Base-by-base conservation (phyloP, 2,888 invertebrate species). In the Tipula lateralis region DNA sequence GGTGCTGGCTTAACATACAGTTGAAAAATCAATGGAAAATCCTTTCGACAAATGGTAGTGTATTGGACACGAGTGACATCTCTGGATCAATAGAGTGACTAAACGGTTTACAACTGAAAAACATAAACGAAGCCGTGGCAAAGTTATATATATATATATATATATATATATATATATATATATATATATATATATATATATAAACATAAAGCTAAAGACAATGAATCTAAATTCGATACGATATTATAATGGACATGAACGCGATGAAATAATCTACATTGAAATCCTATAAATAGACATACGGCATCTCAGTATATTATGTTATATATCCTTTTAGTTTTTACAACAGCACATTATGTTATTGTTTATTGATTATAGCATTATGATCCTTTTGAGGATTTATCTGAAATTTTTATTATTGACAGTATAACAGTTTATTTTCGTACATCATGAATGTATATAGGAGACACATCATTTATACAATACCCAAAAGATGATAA, bases 171-270 rank as follows among this genome's bases (percentile, higher is more conserved):
- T n/a, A n/a, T n/a, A n/a, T n/a, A n/a, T n/a, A n/a, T n/a, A n/a
- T n/a, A n/a, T n/a, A n/a, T n/a, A n/a, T n/a, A n/a, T n/a, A n/a
- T n/a, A n/a, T n/a, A n/a, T n/a, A n/a, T n/a, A n/a, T n/a, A n/a
- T n/a, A n/a, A n/a, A n/a, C n/a, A n/a, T n/a, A n/a, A n/a, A n/a
- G n/a, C n/a, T n/a, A n/a, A 50, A 16, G 19, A 19, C 0, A 50
- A 9, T 9, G 9, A 50, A 19, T 50, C 16, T 66, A 66, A 66
- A 66, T 66, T 66, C 66, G 24, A 66, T 66, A 24, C 24, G n/a
- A n/a, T n/a, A n/a, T n/a, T n/a, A n/a, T 66, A 66, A 66, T 66
- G 66, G 66, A 66, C 66, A 66, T 66, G 24, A 66, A 66, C 66
- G 66, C 24, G 66, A 66, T 66, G 66, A 66, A 66, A 66, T 66